Evolutionary conservation across 2,888 invertebrate species (phyloP).

Genomic region (Drosophila subsilvestris): DNA sequence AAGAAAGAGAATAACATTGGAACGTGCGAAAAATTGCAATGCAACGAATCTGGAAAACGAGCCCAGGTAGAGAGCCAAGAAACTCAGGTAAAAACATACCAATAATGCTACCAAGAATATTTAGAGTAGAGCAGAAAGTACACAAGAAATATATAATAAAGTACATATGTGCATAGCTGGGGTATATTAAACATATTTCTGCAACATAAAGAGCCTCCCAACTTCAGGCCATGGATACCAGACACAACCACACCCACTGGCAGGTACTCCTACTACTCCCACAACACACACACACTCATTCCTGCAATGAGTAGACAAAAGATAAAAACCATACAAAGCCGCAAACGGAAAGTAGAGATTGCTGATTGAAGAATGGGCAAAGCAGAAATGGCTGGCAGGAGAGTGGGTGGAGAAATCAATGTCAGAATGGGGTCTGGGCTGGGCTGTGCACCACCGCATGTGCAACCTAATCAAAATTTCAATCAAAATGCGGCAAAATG

Average conservation of each 20-base stretch:
- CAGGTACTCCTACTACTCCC: conserved; percentile 9
- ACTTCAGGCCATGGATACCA: conserved; percentile 6
- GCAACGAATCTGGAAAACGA: conserved; percentile 19
- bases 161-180: neutral
- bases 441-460: conserved; percentile 63
- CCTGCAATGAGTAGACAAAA: conserved; percentile 48
- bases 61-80: conserved; percentile 33
- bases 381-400: no score
- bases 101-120: conserved; percentile 25
- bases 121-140: conserved; percentile 28
- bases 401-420: conserved; percentile 65
- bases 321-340: conserved; percentile 55
- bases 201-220: conserved; percentile 20
- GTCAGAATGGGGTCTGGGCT: conserved; percentile 25
- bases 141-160: neutral
- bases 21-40: conserved; percentile 71
- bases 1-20: conserved; percentile 31
- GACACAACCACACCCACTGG: conserved; percentile 26
- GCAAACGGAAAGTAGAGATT: neutral
- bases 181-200: conserved; percentile 27
- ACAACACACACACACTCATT: conserved; percentile 12
- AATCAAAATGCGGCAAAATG: conserved; percentile 69
- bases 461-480: conserved; percentile 71
- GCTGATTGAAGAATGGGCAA: conserved; percentile 16
- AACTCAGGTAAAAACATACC: conserved; percentile 30